Evolutionary conservation across 2,113 vertebrate genomes (phyloP).

Genomic region (Nerophis ophidion): DNA sequence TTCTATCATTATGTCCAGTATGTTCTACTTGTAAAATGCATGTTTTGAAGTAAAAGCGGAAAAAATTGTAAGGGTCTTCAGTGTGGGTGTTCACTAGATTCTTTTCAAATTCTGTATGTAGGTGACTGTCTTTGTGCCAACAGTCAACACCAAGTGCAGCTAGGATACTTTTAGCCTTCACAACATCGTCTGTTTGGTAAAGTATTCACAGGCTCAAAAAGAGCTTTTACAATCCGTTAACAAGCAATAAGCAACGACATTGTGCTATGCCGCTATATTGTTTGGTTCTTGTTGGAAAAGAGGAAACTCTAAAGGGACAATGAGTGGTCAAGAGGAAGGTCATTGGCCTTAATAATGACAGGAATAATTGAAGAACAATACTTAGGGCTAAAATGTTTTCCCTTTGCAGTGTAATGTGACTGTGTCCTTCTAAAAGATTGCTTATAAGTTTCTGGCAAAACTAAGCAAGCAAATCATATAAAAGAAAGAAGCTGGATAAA

Average conservation of each 20-base stretch:
- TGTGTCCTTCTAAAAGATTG: neutral
- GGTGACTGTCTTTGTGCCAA: slow-evolving; percentile 10
- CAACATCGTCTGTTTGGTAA: slow-evolving; percentile 2
- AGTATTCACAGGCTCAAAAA: slow-evolving; percentile 13
- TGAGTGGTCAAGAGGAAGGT: slow-evolving; percentile 28
- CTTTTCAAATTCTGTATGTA: neutral
- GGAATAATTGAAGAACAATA: slow-evolving; percentile 9
- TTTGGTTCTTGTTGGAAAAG: slow-evolving; percentile 14
- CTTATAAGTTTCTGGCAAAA: neutral
- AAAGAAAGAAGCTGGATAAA: slow-evolving; percentile 21
- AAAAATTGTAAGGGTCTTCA: neutral
- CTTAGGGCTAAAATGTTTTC: neutral
- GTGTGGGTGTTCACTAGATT: neutral
- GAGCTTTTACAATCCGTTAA: neutral
- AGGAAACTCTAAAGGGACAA: slow-evolving; percentile 20
- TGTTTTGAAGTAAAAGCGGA: neutral
- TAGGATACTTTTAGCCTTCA: slow-evolving; percentile 5
- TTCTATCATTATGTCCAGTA: neutral
- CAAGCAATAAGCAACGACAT: neutral
- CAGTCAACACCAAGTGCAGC: slow-evolving; percentile 10
- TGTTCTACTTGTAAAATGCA: neutral
- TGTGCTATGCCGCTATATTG: neutral
- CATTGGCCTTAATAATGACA: neutral
- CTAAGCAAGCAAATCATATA: neutral
- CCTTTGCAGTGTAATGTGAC: neutral